Conservation (phyloP, 1,140 invertebrate genomes). For the Druon quercuslanigerum region DNA sequence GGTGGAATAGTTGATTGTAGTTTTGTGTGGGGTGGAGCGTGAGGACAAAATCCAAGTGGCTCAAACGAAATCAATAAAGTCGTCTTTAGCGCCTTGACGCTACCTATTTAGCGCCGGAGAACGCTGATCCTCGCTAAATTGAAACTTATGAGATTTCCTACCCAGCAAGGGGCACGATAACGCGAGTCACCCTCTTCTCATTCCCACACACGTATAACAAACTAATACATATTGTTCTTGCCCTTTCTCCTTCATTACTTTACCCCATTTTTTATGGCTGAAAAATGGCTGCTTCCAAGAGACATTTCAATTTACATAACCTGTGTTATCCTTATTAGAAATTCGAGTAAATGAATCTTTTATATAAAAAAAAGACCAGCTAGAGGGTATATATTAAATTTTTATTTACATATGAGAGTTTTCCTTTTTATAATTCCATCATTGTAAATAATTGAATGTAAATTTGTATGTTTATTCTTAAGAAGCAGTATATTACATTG, state of each 20-base stretch:
- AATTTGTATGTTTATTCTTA: too few species aligned
- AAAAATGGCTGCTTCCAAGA: not conserved
- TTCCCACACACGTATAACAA: slow-evolving; percentile 19
- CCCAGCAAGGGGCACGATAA: slow-evolving; percentile 47
- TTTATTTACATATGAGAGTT: too few species aligned
- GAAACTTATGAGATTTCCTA: slow-evolving; percentile 75
- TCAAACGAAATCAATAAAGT: slow-evolving; percentile 57
- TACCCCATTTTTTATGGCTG: slow-evolving; percentile 3
- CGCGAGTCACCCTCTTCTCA: slow-evolving; percentile 52
- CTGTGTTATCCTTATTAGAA: too few species aligned
- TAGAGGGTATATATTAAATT: too few species aligned
- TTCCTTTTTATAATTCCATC: too few species aligned
- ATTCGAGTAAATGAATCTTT: too few species aligned
- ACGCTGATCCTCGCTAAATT: slow-evolving; percentile 74
- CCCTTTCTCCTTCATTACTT: slow-evolving; percentile 13
- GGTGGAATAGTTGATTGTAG: not conserved
- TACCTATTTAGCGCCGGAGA: slow-evolving; percentile 54
- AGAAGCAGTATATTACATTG: too few species aligned
- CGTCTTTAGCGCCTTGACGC: slow-evolving; percentile 46
- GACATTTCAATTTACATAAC: not conserved
- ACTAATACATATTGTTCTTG: slow-evolving; percentile 4
- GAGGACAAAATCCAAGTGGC: slow-evolving; percentile 36
- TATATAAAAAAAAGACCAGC: too few species aligned
- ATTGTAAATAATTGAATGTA: too few species aligned
- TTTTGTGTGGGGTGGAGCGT: not conserved